Evolutionary conservation across 2,888 invertebrate species (phyloP).

Genomic region (Pseudoips prasinana): DNA sequence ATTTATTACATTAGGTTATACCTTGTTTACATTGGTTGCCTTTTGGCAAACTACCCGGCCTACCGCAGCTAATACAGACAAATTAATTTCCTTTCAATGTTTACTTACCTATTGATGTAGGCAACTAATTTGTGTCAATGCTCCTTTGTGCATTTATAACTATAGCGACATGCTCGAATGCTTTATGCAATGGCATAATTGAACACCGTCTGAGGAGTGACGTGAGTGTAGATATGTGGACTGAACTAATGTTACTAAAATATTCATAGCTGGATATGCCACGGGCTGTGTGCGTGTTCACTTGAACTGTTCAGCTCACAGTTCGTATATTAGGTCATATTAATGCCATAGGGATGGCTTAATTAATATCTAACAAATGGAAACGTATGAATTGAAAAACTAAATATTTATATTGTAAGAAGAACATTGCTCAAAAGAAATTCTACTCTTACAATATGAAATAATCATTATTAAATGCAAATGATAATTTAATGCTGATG

Average conservation of each 20-base stretch:
- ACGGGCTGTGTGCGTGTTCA: too few relatives aligned
- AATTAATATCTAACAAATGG: too few relatives aligned
- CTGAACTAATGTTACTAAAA: slow-evolving; percentile 3
- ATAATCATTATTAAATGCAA: too few relatives aligned
- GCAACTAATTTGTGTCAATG: slow-evolving; percentile 34
- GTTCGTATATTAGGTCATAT: too few relatives aligned
- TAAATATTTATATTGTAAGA: too few relatives aligned
- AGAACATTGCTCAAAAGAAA: too few relatives aligned
- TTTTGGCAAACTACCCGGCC: slow-evolving; percentile 57
- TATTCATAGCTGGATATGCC: background rate
- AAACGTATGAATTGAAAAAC: too few relatives aligned
- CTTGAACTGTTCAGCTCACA: too few relatives aligned
- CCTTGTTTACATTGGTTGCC: slow-evolving; percentile 67
- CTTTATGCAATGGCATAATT: slow-evolving; percentile 10
- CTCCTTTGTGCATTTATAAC: slow-evolving; percentile 32
- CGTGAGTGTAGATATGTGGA: background rate
- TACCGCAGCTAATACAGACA: slow-evolving; percentile 49
- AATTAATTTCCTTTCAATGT: slow-evolving; percentile 54
- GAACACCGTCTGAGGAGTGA: slow-evolving; percentile 1
- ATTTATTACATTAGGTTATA: slow-evolving; percentile 72
- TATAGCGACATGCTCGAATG: slow-evolving; percentile 23
- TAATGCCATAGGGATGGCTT: too few relatives aligned
- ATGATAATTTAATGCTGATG: too few relatives aligned
- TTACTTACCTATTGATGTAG: slow-evolving; percentile 37
- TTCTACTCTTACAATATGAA: too few relatives aligned